Conservation (phyloP, 2,113 vertebrate species). For the Cyprinodon tularosa region DNA sequence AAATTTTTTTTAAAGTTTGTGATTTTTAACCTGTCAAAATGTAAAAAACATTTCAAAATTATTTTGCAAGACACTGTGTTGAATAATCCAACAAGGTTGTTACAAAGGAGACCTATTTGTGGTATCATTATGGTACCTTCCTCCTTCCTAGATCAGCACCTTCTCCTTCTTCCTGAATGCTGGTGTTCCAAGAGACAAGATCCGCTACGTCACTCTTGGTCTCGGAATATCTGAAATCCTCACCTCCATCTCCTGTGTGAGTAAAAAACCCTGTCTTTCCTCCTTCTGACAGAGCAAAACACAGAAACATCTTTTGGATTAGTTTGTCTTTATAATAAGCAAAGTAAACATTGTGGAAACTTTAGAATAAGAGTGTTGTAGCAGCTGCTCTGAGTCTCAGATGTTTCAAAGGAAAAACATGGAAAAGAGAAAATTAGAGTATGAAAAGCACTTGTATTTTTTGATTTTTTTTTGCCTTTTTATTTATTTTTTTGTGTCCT, state of each 20-base stretch:
- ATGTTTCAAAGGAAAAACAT: no score
- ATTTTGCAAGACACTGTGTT: no score
- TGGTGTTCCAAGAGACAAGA: constrained; percentile 76
- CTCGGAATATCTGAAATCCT: constrained; percentile 80
- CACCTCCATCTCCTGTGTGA: constrained; percentile 80
- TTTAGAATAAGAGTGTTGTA: not conserved
- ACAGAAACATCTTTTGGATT: not conserved
- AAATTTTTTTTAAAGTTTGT: no score
- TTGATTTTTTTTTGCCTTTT: not conserved
- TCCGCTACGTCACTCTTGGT: constrained; percentile 82
- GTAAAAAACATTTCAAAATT: no score
- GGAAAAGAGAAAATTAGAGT: not conserved
- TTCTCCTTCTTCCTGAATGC: constrained; percentile 82
- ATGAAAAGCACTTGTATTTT: not conserved
- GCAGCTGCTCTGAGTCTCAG: not conserved
- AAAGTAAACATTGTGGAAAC: not conserved
- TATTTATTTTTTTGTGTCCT: not conserved
- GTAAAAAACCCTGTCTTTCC: constrained; percentile 34
- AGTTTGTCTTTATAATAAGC: not conserved
- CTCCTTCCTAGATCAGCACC: constrained; percentile 74
- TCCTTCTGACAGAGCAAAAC: not conserved
- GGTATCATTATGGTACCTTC: not conserved
- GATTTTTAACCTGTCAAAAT: no score
- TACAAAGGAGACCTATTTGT: not conserved
- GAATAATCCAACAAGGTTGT: no score